These are phyloP conservation scores for Neelides folsomi DNA, from an alignment of 2,888 invertebrate genomes.

Conservation along the genomic window DNA sequence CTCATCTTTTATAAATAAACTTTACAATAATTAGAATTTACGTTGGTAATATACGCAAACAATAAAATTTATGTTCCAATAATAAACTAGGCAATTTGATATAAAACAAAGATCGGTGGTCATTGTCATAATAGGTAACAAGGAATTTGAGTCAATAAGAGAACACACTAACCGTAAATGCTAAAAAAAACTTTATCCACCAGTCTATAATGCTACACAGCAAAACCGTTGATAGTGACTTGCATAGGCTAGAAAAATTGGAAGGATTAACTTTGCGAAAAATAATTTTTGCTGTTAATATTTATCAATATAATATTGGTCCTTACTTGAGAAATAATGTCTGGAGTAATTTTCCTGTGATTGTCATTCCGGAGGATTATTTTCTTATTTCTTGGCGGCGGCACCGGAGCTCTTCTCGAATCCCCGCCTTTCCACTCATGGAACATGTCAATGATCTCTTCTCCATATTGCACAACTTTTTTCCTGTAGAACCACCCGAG, in stretches of 20 bases:
- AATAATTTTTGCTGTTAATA: too few species aligned
- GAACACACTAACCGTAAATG: too few species aligned
- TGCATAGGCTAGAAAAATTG: conserved; percentile 31
- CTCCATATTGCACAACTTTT: conserved; percentile 26
- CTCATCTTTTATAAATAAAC: too few species aligned
- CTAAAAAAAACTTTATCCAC: not conserved
- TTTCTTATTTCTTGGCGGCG: conserved; percentile 32
- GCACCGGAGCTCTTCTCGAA: conserved; percentile 21
- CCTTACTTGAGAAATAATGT: conserved; percentile 26
- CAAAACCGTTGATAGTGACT: conserved; percentile 35
- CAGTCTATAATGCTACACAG: conserved; percentile 21
- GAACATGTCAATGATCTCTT: conserved; percentile 19
- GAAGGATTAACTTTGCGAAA: too few species aligned
- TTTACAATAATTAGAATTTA: too few species aligned
- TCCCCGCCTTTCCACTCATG: conserved; percentile 14
- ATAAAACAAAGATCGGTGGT: too few species aligned
- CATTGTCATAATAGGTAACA: too few species aligned
- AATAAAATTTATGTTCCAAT: too few species aligned
- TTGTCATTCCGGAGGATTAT: conserved; percentile 3
- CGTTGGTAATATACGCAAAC: too few species aligned
- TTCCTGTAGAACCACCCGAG: conserved; percentile 35
- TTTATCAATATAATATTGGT: too few species aligned
- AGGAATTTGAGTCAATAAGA: too few species aligned
- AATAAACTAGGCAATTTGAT: too few species aligned
- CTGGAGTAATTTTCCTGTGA: conserved; percentile 26